Conservation (phyloP, 2,113 vertebrate genomes). For the Syrrhaptes paradoxus region DNA sequence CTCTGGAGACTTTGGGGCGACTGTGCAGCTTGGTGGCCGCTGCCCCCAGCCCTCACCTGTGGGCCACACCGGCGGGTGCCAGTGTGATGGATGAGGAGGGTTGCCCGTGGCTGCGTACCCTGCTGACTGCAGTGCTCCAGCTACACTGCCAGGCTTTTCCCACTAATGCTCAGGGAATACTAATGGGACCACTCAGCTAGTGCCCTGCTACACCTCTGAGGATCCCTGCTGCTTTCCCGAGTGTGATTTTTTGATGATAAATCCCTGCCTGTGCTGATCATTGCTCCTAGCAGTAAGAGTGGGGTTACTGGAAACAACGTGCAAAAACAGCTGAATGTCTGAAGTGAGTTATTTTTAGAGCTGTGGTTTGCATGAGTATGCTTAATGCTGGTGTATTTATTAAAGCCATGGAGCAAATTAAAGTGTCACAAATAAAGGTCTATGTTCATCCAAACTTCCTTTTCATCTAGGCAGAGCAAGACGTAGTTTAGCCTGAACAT, state of each 20-base stretch:
- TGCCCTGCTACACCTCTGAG: background rate
- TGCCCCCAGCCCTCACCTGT: background rate
- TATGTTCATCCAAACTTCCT: background rate
- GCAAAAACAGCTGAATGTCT: background rate
- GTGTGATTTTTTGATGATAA: background rate
- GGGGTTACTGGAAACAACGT: background rate
- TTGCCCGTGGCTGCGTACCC: background rate
- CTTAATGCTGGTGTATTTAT: background rate
- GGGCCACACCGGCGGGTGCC: rapidly evolving
- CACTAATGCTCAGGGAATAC: background rate
- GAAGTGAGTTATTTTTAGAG: background rate
- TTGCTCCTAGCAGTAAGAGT: background rate
- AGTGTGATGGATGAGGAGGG: background rate
- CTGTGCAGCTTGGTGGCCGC: too few relatives aligned
- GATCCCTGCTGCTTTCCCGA: background rate
- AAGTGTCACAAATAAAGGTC: background rate
- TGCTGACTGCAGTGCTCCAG: rapidly evolving
- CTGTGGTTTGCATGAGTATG: background rate
- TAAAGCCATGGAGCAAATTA: background rate
- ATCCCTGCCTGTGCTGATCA: background rate
- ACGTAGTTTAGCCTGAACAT: background rate
- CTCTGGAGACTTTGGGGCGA: background rate
- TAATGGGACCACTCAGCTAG: background rate
- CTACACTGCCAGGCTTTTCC: background rate
- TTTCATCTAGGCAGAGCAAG: background rate